Percentiles rank a stretch among this genome's conserved stretches.
Evolutionary conservation across 2,113 vertebrate genomes (phyloP).

Genomic region (Pipa parva): DNA sequence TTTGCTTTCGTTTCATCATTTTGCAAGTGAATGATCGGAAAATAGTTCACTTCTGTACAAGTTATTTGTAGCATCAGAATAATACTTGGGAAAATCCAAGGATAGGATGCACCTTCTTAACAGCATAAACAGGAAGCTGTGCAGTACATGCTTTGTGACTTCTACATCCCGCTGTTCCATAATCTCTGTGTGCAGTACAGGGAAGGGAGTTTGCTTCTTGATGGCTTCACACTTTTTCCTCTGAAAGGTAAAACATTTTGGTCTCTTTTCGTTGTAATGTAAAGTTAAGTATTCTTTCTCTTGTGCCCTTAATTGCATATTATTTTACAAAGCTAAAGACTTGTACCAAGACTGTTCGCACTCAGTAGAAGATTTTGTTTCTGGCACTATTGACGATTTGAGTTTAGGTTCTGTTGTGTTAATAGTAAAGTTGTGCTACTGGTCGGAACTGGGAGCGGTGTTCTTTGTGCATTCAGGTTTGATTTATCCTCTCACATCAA

Average conservation of each 20-base stretch:
- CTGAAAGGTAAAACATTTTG: constrained; percentile 7
- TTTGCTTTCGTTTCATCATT: constrained; percentile 27
- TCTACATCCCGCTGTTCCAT: not conserved
- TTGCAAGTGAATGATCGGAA: constrained; percentile 8
- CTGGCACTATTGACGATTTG: not conserved
- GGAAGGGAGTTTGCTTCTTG: not conserved
- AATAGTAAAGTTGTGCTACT: no score
- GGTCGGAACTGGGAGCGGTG: no score
- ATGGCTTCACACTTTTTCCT: not conserved
- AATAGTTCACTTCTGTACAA: not conserved
- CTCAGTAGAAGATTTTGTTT: no score
- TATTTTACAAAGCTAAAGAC: not conserved
- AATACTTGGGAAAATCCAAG: constrained; percentile 24
- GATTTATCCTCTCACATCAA: no score
- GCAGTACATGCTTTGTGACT: not conserved
- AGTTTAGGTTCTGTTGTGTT: not conserved
- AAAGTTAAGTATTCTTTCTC: not conserved
- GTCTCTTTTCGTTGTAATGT: no score
- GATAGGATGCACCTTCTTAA: constrained; percentile 33
- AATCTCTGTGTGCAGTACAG: not conserved
- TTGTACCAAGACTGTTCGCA: no score
- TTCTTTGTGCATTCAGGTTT: no score
- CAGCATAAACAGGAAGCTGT: constrained; percentile 25
- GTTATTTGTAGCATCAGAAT: not conserved
- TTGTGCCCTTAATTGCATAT: not conserved